Conservation (phyloP, 2,113 vertebrate species). For the Trogon melanurus region DNA sequence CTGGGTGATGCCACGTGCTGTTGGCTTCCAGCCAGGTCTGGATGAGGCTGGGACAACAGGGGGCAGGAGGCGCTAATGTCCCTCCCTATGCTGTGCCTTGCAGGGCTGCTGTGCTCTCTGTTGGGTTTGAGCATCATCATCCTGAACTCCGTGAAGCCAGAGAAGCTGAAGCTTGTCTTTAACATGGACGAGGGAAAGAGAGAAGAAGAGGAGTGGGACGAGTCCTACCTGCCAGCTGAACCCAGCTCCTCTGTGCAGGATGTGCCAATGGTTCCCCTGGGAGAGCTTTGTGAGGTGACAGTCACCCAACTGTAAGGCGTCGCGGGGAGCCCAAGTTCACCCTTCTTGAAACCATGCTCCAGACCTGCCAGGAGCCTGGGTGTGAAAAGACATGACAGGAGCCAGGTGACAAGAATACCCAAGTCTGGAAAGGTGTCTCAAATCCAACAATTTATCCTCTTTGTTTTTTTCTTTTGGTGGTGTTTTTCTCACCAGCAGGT, state of each 20-base stretch:
- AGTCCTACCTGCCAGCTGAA: neutral
- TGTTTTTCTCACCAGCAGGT: neutral
- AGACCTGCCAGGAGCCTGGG: neutral
- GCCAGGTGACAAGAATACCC: neutral
- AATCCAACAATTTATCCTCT: neutral
- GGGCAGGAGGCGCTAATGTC: rapidly evolving
- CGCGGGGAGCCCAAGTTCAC: rapidly evolving
- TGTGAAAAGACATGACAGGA: neutral
- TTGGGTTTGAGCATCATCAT: conserved; percentile 78
- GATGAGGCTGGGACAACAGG: neutral
- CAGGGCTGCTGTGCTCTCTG: conserved; percentile 84
- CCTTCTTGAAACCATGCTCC: rapidly evolving
- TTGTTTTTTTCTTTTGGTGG: neutral
- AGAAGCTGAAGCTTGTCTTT: conserved; percentile 84
- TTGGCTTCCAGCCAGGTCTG: neutral
- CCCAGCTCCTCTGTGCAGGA: neutral
- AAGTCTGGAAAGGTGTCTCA: neutral
- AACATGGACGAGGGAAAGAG: conserved; percentile 65
- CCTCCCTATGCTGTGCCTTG: neutral
- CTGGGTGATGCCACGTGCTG: rapidly evolving
- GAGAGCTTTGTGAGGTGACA: neutral
- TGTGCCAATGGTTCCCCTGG: neutral
- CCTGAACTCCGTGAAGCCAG: conserved; percentile 75
- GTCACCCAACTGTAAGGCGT: neutral
- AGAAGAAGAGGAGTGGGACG: neutral